Conservation (phyloP, 2,888 invertebrate genomes). For the Megalurothrips usitatus region DNA sequence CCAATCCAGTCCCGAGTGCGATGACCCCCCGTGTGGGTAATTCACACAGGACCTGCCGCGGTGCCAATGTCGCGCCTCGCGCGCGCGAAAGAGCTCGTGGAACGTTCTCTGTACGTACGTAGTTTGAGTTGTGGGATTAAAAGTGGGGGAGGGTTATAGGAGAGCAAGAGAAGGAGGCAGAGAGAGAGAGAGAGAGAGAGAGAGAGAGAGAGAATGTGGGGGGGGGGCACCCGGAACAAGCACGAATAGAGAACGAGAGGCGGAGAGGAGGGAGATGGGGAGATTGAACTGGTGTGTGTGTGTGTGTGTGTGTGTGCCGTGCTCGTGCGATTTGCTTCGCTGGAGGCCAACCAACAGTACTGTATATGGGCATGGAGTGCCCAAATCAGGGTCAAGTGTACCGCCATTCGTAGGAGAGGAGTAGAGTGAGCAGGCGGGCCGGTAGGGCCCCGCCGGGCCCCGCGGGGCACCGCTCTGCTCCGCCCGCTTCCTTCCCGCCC, state of each 20-base stretch:
- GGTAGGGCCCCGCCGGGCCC: background rate
- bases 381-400: constrained; percentile 23
- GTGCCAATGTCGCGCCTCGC: background rate
- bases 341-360: background rate
- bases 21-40: background rate
- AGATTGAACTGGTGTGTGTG: too few species aligned
- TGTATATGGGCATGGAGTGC: background rate
- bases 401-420: background rate
- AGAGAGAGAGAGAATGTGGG: too few species aligned
- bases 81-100: background rate
- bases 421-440: background rate
- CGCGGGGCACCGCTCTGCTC: background rate
- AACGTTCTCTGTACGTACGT: background rate
- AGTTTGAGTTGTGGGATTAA: too few species aligned
- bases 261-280: too few species aligned
- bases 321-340: too few species aligned
- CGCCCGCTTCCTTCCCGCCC: too few species aligned
- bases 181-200: too few species aligned
- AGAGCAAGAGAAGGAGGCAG: too few species aligned
- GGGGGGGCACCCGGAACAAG: too few species aligned
- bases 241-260: too few species aligned
- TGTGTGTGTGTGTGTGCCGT: too few species aligned
- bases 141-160: too few species aligned
- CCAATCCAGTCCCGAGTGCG: background rate
- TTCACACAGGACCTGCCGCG: background rate